Base-by-base conservation (phyloP, 2,113 vertebrate species). In the Nesogale talazaci region DNA sequence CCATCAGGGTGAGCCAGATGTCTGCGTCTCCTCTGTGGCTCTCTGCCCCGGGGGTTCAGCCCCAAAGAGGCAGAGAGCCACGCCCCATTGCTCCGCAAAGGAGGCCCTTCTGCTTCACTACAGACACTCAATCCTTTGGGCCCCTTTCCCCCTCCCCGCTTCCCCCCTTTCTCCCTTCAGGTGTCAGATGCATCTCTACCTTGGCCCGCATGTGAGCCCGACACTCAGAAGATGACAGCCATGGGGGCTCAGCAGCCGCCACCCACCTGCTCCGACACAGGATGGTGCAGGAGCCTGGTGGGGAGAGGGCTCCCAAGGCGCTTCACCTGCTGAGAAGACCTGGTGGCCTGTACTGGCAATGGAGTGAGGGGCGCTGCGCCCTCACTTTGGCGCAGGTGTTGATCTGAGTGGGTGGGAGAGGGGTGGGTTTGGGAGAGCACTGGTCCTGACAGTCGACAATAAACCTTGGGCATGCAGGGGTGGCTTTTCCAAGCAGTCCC, bases 151-250 rank as follows among this genome's bases (percentile, higher is more conserved):
- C 74, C 56, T 61, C 70, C 57, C 42, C 65, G 72, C 61, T 52
- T 83, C n/a, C 86, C 36, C 90, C 85, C 65, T 78, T 57, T 77
- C 72, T 63, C 74, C n/a, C 65, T 88, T 76, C 65, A 61, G 1
- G 20, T 38, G 93, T 57, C 72, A 92, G 46, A 36, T 22, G 52
- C n/a, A 16, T 23, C 74, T 76, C 92, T 89, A 94, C 95, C 97
- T 94, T 96, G 94, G 95, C 52, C 82, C 95, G 92, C 87, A 76
- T 5, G 61, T 6, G 25, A 65, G 83, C 6, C 72, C 52, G 40
- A 94, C 86, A 92, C 77, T 96, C 96, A 97, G 74, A 97, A 96
- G 93, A 96, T 95, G 94, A 98, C 72, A 57, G 83, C 92, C 46
- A 1, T 0, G 29, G 65, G 15, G 4, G 80, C 79, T 72, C 56